These are phyloP conservation scores for Bombus terrestris DNA, from an alignment of 1,140 invertebrate species.

Conservation along the genomic window DNA sequence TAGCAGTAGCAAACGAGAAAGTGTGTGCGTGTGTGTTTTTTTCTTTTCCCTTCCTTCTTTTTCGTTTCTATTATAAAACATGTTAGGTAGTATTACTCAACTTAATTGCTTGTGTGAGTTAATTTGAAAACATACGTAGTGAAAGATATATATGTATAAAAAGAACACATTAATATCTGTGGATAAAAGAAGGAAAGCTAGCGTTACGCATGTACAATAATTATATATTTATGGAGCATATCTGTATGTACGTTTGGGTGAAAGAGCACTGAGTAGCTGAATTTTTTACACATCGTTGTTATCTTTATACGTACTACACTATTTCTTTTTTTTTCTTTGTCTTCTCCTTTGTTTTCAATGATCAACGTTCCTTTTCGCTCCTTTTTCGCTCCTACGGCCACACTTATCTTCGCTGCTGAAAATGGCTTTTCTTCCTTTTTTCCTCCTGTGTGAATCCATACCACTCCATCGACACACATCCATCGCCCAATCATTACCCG, in stretches of 20 bases:
- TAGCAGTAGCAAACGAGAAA: conserved; percentile 13
- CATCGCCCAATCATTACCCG: conserved; percentile 78
- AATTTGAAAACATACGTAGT: background rate
- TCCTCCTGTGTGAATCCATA: conserved; percentile 44
- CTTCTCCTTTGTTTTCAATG: conserved; percentile 82
- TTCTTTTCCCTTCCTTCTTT: conserved; percentile 1
- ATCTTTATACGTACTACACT: conserved; percentile 82
- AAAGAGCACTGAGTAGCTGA: conserved; percentile 47
- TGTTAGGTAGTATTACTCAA: conserved; percentile 39
- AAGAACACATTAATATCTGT: background rate
- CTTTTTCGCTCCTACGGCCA: conserved; percentile 55
- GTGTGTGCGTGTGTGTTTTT: background rate
- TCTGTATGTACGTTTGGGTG: background rate
- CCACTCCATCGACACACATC: conserved; percentile 69
- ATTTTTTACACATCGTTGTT: conserved; percentile 77
- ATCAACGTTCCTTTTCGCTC: conserved; percentile 75
- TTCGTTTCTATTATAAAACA: conserved; percentile 26
- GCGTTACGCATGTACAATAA: conserved; percentile 25
- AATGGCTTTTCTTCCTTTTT: conserved; percentile 55
- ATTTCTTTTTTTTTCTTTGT: conserved; percentile 80
- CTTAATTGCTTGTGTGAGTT: conserved; percentile 64
- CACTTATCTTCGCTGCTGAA: conserved; percentile 67
- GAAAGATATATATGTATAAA: background rate
- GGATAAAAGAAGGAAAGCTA: conserved; percentile 9
- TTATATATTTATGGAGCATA: background rate